These are phyloP conservation scores for Cryptocephalus primarius DNA, from an alignment of 2,888 invertebrate genomes.

Conservation along the genomic window DNA sequence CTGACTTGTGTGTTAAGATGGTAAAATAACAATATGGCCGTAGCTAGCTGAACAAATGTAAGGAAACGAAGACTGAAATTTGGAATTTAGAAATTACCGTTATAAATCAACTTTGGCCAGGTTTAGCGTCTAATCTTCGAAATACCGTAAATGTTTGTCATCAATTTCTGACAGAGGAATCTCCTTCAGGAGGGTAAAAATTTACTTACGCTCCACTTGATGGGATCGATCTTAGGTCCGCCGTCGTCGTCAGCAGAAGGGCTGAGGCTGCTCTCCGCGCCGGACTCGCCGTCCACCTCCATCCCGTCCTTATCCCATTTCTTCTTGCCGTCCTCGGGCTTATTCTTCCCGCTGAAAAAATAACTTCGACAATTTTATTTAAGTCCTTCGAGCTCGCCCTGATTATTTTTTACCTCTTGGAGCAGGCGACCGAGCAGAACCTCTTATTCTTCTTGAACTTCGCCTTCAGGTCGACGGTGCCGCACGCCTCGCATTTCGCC, in stretches of 20 bases:
- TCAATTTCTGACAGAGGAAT: no score
- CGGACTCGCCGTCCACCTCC: conserved; percentile 37
- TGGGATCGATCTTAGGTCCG: conserved; percentile 46
- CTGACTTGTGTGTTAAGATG: no score
- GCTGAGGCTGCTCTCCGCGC: conserved; percentile 37
- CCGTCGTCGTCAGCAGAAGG: conserved; percentile 31
- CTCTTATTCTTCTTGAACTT: conserved; percentile 65
- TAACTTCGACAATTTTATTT: neutral
- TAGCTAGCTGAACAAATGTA: no score
- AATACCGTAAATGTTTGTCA: no score
- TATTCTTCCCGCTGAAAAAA: conserved; percentile 28
- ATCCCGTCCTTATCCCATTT: conserved; percentile 32
- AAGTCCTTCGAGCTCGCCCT: no score
- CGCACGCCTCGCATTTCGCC: conserved; percentile 65
- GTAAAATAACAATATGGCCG: no score
- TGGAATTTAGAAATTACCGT: no score
- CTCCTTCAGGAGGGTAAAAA: no score
- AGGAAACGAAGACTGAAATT: no score
- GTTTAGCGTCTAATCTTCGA: no score
- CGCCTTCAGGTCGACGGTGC: conserved; percentile 49
- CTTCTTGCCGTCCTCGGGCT: conserved; percentile 25
- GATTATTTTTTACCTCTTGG: conserved; percentile 39
- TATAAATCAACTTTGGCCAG: no score
- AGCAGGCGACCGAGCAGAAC: conserved; percentile 66
- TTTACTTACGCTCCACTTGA: conserved; percentile 52